Evolutionary conservation across 2,113 vertebrate genomes (phyloP).

Genomic region (Oostethus manadensis): DNA sequence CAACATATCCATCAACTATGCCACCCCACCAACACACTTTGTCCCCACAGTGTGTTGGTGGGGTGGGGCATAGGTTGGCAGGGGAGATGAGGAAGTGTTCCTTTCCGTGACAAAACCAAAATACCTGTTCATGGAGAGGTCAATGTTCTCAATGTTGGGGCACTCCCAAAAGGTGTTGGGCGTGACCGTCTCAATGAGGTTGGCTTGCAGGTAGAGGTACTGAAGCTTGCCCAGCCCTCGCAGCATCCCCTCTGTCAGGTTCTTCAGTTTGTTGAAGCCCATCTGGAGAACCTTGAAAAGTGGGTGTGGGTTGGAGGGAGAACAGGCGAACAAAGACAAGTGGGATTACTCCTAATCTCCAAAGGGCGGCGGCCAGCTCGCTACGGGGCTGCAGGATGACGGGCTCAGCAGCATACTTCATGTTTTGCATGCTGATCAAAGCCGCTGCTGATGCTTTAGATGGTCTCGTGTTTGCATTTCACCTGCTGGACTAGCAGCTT

Average conservation of each 20-base stretch:
- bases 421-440: constrained; percentile 55
- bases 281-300: constrained; percentile 67
- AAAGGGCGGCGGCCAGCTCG: constrained; percentile 34
- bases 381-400: constrained; percentile 37
- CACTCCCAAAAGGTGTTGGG: constrained; percentile 97
- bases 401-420: constrained; percentile 29
- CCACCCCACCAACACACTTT: no score
- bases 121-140: constrained; percentile 96
- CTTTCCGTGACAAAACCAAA: no score
- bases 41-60: no score
- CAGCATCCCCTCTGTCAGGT: constrained; percentile 92
- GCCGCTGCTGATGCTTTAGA: constrained; percentile 8
- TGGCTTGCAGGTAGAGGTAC: constrained; percentile 98
- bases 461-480: constrained; percentile 36
- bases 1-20: no score
- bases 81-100: no score
- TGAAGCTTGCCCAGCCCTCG: constrained; percentile 92
- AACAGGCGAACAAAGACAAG: constrained; percentile 48
- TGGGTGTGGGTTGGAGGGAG: neutral
- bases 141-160: constrained; percentile 92
- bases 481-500: constrained; percentile 29
- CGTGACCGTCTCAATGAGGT: constrained; percentile 91
- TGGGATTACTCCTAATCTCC: constrained; percentile 63
- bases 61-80: no score
- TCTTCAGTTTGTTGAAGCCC: constrained; percentile 79